Conservation (phyloP, 2,888 invertebrate genomes). For the Amblyteles armatorius region DNA sequence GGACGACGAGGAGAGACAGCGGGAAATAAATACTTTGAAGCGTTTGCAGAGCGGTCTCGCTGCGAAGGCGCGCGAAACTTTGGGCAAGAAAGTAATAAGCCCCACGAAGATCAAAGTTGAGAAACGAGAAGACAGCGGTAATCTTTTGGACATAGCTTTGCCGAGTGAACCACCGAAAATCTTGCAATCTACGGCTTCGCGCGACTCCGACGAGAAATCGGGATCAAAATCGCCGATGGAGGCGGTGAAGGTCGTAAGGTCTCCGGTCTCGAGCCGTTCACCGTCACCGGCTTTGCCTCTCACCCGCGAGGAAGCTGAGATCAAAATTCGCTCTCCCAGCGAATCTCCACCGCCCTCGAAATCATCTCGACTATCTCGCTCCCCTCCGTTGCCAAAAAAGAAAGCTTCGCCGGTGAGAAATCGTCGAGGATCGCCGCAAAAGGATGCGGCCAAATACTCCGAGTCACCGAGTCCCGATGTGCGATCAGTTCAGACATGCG, state of each 20-base stretch:
- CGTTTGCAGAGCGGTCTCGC: constrained; percentile 88
- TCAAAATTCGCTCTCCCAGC: constrained; percentile 76
- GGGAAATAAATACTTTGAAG: constrained; percentile 89
- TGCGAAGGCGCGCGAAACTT: constrained; percentile 90
- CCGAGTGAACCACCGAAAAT: constrained; percentile 82
- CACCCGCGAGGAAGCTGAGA: constrained; percentile 79
- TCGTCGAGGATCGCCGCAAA: constrained; percentile 57
- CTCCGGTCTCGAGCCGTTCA: constrained; percentile 79
- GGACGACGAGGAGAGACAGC: constrained; percentile 88
- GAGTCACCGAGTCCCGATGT: constrained; percentile 42
- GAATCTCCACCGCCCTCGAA: constrained; percentile 74
- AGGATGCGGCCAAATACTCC: constrained; percentile 9
- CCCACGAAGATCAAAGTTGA: constrained; percentile 79
- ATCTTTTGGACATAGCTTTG: constrained; percentile 77
- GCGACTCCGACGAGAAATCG: constrained; percentile 27
- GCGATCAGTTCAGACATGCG: constrained; percentile 3
- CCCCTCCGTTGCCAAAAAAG: constrained; percentile 64
- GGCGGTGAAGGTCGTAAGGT: neutral
- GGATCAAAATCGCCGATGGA: constrained; percentile 48
- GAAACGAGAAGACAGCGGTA: constrained; percentile 76
- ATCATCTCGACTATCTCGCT: constrained; percentile 61
- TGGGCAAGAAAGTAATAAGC: constrained; percentile 86
- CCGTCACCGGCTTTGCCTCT: constrained; percentile 81
- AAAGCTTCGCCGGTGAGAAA: constrained; percentile 67
- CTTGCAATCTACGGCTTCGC: constrained; percentile 53